A percentile compares a stretch with the other conserved stretches of the same genome.
Evolutionary conservation across 2,888 invertebrate species (phyloP).

Genomic region (Trichacis sp.): DNA sequence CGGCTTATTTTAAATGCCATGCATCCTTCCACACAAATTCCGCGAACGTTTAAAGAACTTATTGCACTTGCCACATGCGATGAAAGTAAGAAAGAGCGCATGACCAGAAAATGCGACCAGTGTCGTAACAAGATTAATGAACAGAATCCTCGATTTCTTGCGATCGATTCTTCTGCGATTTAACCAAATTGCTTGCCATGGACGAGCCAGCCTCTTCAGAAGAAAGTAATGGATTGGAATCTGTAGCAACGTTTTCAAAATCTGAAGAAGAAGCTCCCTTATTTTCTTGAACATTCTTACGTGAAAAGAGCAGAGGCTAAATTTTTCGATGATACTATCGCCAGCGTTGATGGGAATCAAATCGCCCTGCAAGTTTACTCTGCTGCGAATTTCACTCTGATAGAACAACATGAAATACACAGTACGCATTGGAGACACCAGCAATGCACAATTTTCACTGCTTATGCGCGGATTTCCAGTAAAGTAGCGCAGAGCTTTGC

Average conservation of each 20-base stretch:
- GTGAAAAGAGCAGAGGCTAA: neutral
- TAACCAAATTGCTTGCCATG: neutral
- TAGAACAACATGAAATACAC: too few species aligned
- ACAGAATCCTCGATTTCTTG: neutral
- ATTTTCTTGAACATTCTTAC: neutral
- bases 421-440: neutral
- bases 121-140: neutral
- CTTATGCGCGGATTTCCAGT: neutral
- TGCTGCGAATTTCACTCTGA: neutral
- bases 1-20: neutral
- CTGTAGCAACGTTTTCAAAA: neutral
- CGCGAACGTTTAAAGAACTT: neutral
- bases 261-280: neutral
- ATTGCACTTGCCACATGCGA: neutral
- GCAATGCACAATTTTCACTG: slow-evolving; percentile 6
- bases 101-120: neutral
- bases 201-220: neutral
- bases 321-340: neutral
- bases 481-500: neutral
- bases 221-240: neutral
- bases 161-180: neutral
- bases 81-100: neutral
- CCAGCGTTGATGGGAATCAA: neutral
- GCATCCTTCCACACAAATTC: neutral
- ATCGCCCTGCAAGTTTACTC: neutral